Conservation (phyloP, 2,113 vertebrate genomes). For the Muntiacus muntjak region DNA sequence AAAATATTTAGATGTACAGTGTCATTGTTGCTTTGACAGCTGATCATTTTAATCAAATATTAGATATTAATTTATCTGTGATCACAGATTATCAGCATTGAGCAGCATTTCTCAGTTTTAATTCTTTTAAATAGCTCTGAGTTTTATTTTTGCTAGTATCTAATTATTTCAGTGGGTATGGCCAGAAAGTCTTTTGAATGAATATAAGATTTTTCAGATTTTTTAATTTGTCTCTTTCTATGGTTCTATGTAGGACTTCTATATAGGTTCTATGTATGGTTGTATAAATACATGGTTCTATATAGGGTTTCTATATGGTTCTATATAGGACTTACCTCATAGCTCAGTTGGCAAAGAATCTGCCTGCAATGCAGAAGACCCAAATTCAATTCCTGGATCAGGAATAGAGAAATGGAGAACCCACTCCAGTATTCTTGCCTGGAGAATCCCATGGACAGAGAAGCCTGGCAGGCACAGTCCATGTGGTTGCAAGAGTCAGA, state of each 20-base stretch:
- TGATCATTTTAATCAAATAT: not conserved
- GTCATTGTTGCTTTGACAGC: not conserved
- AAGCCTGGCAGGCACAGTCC: not conserved
- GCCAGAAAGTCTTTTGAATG: not conserved
- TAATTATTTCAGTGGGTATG: not conserved
- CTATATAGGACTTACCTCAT: not conserved
- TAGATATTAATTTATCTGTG: not conserved
- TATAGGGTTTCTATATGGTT: not conserved
- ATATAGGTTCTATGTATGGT: not conserved
- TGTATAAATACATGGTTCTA: not conserved
- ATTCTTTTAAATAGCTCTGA: not conserved
- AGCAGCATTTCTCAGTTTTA: not conserved
- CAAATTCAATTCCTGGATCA: not conserved
- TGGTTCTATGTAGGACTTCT: not conserved
- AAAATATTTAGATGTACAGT: not conserved
- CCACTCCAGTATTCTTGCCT: not conserved
- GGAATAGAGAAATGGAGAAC: not conserved
- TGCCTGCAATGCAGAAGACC: not conserved
- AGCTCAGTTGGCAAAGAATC: not conserved
- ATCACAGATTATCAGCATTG: not conserved
- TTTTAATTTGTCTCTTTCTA: not conserved
- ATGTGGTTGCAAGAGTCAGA: not conserved
- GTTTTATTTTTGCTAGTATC: not conserved
- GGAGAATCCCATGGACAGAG: not conserved
- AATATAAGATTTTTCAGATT: not conserved